phyloP scores from a whole-genome alignment of 2,797 vertebrate species.

The Esox lucius region DNA sequence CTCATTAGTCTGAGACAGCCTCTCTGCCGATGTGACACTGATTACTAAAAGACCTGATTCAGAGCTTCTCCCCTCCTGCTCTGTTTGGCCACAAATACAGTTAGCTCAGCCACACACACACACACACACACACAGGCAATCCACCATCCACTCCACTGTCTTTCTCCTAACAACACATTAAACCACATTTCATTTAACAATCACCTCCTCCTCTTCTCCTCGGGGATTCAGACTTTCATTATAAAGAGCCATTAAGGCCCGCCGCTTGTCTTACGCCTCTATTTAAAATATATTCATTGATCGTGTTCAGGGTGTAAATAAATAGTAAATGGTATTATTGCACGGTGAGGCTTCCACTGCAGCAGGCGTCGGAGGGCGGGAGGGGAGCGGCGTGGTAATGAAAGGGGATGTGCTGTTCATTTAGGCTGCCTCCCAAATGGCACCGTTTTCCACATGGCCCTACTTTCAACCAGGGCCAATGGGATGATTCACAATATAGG shows the following conservation, averaged over 20 bases:
- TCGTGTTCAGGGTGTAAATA: conserved; percentile 57
- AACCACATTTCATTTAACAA: conserved; percentile 62
- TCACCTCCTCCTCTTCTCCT: conserved; percentile 37
- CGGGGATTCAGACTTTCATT: conserved; percentile 54
- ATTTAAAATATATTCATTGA: conserved; percentile 67
- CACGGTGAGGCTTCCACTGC: conserved; percentile 46
- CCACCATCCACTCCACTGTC: conserved; percentile 7
- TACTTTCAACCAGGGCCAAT: no score
- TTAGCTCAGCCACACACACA: conserved; percentile 54
- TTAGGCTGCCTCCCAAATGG: conserved; percentile 23
- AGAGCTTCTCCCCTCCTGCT: conserved; percentile 64
- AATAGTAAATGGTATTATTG: conserved; percentile 61
- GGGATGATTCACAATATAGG: background rate
- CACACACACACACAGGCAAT: conserved; percentile 22
- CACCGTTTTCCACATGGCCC: background rate
- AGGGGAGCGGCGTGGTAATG: conserved; percentile 32
- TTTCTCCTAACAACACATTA: conserved; percentile 5
- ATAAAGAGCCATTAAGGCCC: conserved; percentile 60
- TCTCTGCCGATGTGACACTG: conserved; percentile 76
- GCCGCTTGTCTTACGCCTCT: conserved; percentile 50
- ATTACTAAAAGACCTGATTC: conserved; percentile 78
- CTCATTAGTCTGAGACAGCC: conserved; percentile 79
- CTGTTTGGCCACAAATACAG: conserved; percentile 59
- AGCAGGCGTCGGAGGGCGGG: conserved; percentile 13
- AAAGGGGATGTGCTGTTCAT: conserved; percentile 57